Conservation (phyloP, 2,797 vertebrate genomes). For the Falco rusticolus region DNA sequence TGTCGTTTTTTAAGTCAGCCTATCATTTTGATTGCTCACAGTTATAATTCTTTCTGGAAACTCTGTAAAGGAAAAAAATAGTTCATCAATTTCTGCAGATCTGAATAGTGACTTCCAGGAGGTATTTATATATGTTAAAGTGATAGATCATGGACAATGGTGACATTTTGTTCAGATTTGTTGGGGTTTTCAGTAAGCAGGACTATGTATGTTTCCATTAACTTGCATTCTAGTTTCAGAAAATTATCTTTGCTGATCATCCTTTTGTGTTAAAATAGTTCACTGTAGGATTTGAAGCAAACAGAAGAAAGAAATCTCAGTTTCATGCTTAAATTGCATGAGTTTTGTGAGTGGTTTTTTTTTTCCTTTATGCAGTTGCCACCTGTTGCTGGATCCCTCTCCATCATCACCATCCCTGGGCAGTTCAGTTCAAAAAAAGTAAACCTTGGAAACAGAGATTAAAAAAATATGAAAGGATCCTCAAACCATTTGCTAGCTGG, state of each 20-base stretch:
- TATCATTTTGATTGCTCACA: neutral
- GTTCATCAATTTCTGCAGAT: neutral
- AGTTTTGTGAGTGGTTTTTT: rapidly evolving
- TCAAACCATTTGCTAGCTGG: neutral
- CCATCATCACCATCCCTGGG: neutral
- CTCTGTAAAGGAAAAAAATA: neutral
- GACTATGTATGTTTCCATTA: neutral
- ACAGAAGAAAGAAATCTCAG: neutral
- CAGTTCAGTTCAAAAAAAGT: neutral
- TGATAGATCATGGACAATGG: neutral
- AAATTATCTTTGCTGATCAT: neutral
- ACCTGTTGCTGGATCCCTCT: neutral
- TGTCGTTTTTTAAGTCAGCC: neutral
- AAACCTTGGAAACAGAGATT: neutral
- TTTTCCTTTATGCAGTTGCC: neutral
- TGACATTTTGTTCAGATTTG: neutral
- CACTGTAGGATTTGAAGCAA: neutral
- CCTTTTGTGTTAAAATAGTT: neutral
- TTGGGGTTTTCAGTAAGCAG: neutral
- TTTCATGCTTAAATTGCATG: neutral
- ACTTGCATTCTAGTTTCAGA: neutral
- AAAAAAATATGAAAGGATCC: neutral
- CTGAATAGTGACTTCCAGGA: neutral
- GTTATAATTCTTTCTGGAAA: neutral
- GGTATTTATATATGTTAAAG: neutral